Percentiles rank a stretch among this genome's conserved stretches.
Conservation (phyloP, 1,140 invertebrate genomes). For the Tenebrio molitor region DNA sequence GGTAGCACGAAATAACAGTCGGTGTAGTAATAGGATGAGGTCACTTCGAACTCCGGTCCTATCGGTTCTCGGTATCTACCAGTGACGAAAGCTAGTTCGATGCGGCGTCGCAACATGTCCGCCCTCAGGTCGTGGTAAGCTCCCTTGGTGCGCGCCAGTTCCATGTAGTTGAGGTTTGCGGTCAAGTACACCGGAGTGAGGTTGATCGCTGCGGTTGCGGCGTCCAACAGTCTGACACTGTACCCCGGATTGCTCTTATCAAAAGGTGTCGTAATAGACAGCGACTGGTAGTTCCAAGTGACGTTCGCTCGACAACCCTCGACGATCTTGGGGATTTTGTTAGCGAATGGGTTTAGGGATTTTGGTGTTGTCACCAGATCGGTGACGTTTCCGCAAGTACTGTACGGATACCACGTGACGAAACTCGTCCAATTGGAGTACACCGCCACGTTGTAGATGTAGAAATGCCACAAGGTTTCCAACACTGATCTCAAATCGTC, state of each 20-base stretch:
- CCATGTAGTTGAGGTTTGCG: too few relatives aligned
- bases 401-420: conserved; percentile 33
- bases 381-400: background rate
- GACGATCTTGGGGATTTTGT: conserved; percentile 6
- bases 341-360: background rate
- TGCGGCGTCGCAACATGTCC: too few relatives aligned
- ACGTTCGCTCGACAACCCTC: background rate
- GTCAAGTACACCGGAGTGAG: background rate
- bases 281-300: background rate
- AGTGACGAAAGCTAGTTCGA: background rate
- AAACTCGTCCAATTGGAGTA: conserved; percentile 29
- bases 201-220: background rate
- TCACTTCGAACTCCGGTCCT: background rate
- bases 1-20: background rate
- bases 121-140: too few relatives aligned
- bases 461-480: background rate
- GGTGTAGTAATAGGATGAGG: background rate
- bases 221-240: background rate
- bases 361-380: conserved; percentile 1
- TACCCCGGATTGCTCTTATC: background rate
- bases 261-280: background rate
- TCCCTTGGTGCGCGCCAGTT: too few relatives aligned
- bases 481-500: conserved; percentile 1
- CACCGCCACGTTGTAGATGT: conserved; percentile 33
- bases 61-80: background rate